Evolutionary conservation across 2,113 vertebrate genomes (phyloP).

Genomic region (Periophthalmodon schlosseri): DNA sequence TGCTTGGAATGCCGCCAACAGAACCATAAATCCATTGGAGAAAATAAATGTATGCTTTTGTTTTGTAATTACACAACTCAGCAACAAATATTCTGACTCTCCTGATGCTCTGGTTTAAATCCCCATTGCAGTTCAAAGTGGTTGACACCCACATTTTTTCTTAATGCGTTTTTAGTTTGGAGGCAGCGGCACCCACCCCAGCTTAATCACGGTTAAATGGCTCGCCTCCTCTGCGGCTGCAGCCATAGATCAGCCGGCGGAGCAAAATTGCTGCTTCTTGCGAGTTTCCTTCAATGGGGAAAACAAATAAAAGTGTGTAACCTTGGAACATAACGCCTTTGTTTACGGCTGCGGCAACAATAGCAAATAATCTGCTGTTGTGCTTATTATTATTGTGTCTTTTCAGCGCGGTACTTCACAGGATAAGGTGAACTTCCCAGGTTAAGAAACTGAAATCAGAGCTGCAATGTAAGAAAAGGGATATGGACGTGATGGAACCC

Average conservation of each 20-base stretch:
- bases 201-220: conserved; percentile 7
- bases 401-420: not conserved
- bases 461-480: not conserved
- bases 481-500: no score
- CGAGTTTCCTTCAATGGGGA: conserved; percentile 6
- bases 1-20: no score
- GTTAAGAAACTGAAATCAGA: not conserved
- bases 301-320: conserved; percentile 1
- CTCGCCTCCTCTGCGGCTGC: not conserved
- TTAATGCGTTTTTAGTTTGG: conserved; percentile 6
- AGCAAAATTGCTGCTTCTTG: conserved; percentile 4
- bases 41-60: no score
- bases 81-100: not conserved
- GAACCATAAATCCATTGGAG: no score
- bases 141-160: not conserved
- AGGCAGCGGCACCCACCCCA: not conserved
- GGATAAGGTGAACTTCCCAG: not conserved
- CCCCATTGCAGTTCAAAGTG: not conserved
- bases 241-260: not conserved
- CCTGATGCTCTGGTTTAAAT: not conserved
- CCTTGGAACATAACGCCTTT: not conserved
- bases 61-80: not conserved
- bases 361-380: not conserved
- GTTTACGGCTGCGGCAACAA: not conserved
- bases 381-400: not conserved